Evolutionary conservation across 2,888 invertebrate genomes (phyloP), one percentile per base, ranked within the genome.

Genomic region (Prosapia bicincta): DNA sequence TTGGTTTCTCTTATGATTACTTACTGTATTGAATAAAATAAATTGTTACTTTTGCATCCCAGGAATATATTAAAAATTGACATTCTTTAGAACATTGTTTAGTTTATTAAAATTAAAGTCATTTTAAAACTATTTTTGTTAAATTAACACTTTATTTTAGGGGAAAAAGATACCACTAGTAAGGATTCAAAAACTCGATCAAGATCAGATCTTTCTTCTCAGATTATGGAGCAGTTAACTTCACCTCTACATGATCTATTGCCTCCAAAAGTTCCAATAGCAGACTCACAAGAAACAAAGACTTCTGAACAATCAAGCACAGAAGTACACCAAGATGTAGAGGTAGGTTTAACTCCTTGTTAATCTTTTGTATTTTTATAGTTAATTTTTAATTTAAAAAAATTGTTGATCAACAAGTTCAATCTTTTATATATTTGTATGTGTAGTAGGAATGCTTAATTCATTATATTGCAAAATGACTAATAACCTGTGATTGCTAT

Each of bases 181-280:
- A 89, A 88, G 77, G 89, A 89, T 77, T 84, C 85, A 3, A 89
- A 87, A 84, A 84, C 77, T 73, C 81, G 32, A 83, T 88, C 89
- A 26, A 87, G 93, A 30, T 89, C 89, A 0, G 93, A 93, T 86
- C 86, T 93, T 15, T 92, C 92, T 5, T 88, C 88, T 43, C 89
- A 90, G 77, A 92, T 94, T 79, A 87, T 93, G 79, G 92, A 93
- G 82, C 93, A 93, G 82, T 84, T 94, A 79, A 90, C 92, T 28
- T 89, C 90, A 78, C 92, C 92, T 0, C 83, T 92, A 72, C 88
- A 89, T 80, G 89, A 90, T 78, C 86, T 84, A 76, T 86, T 87
- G 1, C 87, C 75, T n/a, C 75, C 67, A 10, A 71, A 71, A 26
- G 71, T 72, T 13, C 24, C 43, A n/a, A 25, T 72, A 78, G 79